phyloP scores from a whole-genome alignment of 2,888 invertebrate genomes.

The Drosophila nr. perissopoda region DNA sequence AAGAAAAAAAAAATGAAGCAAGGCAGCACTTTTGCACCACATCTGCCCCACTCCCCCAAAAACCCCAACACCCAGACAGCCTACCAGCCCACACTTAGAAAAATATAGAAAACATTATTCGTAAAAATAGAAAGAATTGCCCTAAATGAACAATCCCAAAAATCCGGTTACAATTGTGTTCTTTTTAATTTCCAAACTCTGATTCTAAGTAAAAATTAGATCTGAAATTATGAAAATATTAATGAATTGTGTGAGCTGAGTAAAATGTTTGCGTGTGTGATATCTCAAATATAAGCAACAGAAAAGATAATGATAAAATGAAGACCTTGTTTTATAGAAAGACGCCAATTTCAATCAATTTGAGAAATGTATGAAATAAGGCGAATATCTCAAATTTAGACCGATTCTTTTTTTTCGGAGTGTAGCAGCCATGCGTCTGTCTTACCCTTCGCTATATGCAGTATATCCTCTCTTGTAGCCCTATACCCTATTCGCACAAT shows the following conservation, averaged over 20 bases:
- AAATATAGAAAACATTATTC: neutral
- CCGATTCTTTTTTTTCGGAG: neutral
- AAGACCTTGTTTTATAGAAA: rapidly evolving
- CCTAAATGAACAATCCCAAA: neutral
- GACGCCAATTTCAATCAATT: neutral
- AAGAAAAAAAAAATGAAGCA: constrained; percentile 7
- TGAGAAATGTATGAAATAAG: neutral
- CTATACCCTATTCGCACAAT: constrained; percentile 3
- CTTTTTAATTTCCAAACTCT: no score
- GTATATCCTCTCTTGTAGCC: neutral
- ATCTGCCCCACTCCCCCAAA: neutral
- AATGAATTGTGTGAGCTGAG: neutral
- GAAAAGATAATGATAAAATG: neutral
- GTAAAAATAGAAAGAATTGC: neutral
- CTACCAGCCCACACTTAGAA: neutral
- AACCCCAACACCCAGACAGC: neutral
- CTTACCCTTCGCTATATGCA: constrained; percentile 16
- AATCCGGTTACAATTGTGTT: neutral
- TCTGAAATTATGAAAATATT: no score
- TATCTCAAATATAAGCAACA: neutral
- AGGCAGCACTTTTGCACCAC: constrained; percentile 40
- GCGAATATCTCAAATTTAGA: neutral
- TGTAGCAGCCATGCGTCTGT: neutral
- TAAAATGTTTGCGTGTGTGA: neutral
- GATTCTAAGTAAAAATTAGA: no score